Evolutionary conservation across 2,888 invertebrate species (phyloP).

Genomic region (Andrena dorsata): DNA sequence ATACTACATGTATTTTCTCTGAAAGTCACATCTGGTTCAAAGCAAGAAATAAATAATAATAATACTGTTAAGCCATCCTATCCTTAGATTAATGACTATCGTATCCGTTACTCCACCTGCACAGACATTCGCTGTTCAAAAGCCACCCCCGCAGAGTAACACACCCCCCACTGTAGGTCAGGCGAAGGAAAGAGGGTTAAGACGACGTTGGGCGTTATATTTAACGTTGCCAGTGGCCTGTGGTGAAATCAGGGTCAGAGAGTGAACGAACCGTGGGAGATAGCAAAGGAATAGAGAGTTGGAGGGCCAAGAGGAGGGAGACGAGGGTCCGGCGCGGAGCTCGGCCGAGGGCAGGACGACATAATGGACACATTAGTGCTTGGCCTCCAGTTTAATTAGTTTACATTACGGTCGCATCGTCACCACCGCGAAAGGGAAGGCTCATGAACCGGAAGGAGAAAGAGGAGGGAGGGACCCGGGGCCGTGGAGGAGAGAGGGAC

Average conservation of each 20-base stretch:
- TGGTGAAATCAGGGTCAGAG: conserved; percentile 71
- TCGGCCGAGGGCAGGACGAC: conserved; percentile 76
- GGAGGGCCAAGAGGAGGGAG: conserved; percentile 43
- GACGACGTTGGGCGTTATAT: conserved; percentile 57
- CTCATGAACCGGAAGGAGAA: conserved; percentile 52
- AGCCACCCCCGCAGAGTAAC: background rate
- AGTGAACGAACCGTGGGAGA: conserved; percentile 64
- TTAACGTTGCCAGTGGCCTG: conserved; percentile 66
- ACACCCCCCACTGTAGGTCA: conserved; percentile 4
- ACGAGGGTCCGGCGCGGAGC: conserved; percentile 75
- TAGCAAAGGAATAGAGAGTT: conserved; percentile 55
- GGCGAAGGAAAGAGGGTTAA: conserved; percentile 38
- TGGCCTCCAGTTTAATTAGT: conserved; percentile 84
- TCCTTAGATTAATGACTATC: background rate
- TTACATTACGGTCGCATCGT: conserved; percentile 83
- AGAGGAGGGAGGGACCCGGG: conserved; percentile 35
- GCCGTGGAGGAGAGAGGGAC: conserved; percentile 46
- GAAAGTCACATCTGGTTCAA: too few species aligned
- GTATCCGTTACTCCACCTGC: background rate
- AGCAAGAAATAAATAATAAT: too few species aligned
- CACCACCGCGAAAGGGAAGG: conserved; percentile 77
- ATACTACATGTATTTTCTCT: too few species aligned
- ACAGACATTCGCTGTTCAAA: background rate
- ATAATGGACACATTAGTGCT: conserved; percentile 84
- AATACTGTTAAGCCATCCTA: too few species aligned